Evolutionary conservation across 1,140 invertebrate genomes (phyloP).

Genomic region (Drosophila mauritiana): DNA sequence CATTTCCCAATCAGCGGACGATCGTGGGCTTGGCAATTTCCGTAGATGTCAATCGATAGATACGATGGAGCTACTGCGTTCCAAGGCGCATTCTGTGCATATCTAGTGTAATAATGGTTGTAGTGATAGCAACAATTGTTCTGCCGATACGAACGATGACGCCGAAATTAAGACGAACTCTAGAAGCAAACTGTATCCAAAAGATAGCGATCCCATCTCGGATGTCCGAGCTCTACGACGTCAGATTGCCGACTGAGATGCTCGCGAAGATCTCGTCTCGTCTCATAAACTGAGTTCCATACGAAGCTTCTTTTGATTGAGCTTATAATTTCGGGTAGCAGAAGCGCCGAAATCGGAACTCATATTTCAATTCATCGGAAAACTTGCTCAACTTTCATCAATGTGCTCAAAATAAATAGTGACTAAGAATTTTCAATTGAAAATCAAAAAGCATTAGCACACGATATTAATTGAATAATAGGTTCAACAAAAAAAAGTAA

Average conservation of each 20-base stretch:
- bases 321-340: background rate
- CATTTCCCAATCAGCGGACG: conserved; percentile 45
- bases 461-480: background rate
- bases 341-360: background rate
- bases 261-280: background rate
- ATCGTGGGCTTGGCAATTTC: conserved; percentile 53
- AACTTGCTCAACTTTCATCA: background rate
- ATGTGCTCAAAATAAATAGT: background rate
- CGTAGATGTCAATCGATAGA: conserved; percentile 28
- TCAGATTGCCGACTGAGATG: conserved; percentile 22
- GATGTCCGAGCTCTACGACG: conserved; percentile 12
- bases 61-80: background rate
- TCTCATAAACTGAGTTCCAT: conserved; percentile 5
- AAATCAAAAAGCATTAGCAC: no score
- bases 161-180: background rate
- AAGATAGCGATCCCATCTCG: conserved; percentile 1
- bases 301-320: background rate
- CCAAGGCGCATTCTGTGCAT: conserved; percentile 2
- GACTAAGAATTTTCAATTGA: background rate
- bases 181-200: conserved; percentile 7
- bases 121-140: background rate
- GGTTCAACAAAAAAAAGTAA: no score
- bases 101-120: conserved; percentile 1
- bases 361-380: background rate
- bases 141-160: background rate